These are phyloP conservation scores for Calliopum simillimum DNA, from an alignment of 2,888 invertebrate species.

Conservation along the genomic window DNA sequence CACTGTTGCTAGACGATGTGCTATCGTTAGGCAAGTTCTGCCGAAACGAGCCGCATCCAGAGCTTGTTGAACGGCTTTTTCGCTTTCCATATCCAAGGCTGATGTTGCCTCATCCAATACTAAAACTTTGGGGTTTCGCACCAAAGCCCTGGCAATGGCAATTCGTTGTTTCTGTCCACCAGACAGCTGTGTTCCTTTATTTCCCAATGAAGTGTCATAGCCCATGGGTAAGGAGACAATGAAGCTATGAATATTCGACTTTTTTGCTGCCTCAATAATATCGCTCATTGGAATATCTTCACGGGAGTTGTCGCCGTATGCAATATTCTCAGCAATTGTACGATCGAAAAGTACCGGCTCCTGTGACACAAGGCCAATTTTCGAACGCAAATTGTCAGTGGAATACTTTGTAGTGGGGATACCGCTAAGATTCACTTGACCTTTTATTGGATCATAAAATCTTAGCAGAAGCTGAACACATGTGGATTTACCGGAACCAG, in stretches of 20 bases:
- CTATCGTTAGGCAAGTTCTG: constrained; percentile 87
- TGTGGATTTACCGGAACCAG: constrained; percentile 87
- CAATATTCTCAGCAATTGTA: constrained; percentile 87
- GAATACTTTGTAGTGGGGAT: constrained; percentile 73
- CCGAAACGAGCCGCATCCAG: constrained; percentile 83
- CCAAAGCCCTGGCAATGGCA: constrained; percentile 82
- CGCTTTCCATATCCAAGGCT: constrained; percentile 82
- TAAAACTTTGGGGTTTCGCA: constrained; percentile 79
- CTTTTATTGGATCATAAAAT: constrained; percentile 81
- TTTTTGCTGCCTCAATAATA: constrained; percentile 79
- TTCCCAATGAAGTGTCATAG: constrained; percentile 80
- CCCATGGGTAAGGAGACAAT: constrained; percentile 79
- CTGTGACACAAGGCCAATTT: constrained; percentile 86
- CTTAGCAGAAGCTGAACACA: constrained; percentile 83
- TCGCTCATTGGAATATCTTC: constrained; percentile 75
- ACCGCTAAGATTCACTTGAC: constrained; percentile 73
- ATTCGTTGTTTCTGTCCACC: constrained; percentile 92
- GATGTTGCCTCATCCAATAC: constrained; percentile 84
- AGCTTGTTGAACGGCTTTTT: constrained; percentile 86
- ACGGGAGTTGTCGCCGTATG: constrained; percentile 84
- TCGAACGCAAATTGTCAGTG: constrained; percentile 75
- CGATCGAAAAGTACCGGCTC: constrained; percentile 88
- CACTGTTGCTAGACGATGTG: constrained; percentile 86
- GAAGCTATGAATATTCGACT: constrained; percentile 84
- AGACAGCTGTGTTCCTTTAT: constrained; percentile 81